These are phyloP conservation scores for Hoplostethus atlanticus DNA, from an alignment of 2,797 vertebrate species.

Conservation along the genomic window DNA sequence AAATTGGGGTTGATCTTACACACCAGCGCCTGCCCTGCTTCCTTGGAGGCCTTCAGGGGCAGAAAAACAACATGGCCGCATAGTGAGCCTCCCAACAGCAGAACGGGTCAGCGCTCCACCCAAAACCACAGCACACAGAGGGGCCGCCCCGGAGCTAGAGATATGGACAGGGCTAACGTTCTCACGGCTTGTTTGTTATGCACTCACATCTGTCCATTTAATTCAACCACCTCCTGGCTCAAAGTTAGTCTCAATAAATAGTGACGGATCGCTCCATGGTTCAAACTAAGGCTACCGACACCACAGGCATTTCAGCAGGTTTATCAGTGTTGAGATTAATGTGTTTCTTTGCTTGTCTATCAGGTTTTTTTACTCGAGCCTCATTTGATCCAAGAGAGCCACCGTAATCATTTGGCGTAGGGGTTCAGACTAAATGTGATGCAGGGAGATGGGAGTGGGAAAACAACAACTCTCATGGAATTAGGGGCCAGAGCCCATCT, in stretches of 20 bases:
- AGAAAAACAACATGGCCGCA: slow-evolving; percentile 42
- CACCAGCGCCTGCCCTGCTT: slow-evolving; percentile 91
- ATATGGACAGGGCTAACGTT: slow-evolving; percentile 26
- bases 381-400: slow-evolving; percentile 68
- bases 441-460: slow-evolving; percentile 12
- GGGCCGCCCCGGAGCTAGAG: not conserved
- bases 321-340: not conserved
- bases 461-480: not conserved
- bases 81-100: slow-evolving; percentile 9
- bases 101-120: not conserved
- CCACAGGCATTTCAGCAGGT: not conserved
- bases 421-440: slow-evolving; percentile 58
- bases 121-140: slow-evolving; percentile 7
- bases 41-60: slow-evolving; percentile 88
- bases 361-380: slow-evolving; percentile 23
- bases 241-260: slow-evolving; percentile 7
- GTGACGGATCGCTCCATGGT: slow-evolving; percentile 44
- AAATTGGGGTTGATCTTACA: slow-evolving; percentile 90
- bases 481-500: not conserved
- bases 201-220: slow-evolving; percentile 19
- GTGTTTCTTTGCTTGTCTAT: slow-evolving; percentile 3
- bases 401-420: slow-evolving; percentile 24
- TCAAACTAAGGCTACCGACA: slow-evolving; percentile 59
- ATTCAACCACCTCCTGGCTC: slow-evolving; percentile 30
- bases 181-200: slow-evolving; percentile 36